Evolutionary conservation across 2,888 invertebrate genomes (phyloP).

Genomic region (Schizotus pectinicornis): DNA sequence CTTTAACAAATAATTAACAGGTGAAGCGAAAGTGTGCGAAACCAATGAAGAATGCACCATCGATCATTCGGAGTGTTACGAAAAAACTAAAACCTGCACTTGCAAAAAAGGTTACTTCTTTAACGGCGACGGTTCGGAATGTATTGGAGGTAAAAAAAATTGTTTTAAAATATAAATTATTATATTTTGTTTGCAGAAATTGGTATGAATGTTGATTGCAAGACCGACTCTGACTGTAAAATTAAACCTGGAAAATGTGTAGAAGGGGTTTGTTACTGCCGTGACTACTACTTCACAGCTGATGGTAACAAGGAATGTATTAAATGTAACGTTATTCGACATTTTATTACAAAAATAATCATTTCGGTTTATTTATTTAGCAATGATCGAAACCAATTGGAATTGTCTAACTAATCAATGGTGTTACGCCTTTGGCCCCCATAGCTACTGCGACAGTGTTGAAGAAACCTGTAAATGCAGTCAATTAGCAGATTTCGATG

Average conservation of each 20-base stretch:
- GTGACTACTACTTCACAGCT: conserved; percentile 41
- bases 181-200: conserved; percentile 33
- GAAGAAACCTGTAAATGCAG: conserved; percentile 36
- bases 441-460: conserved; percentile 37
- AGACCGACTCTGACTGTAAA: conserved; percentile 32
- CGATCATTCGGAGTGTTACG: conserved; percentile 32
- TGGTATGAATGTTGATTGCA: conserved; percentile 32
- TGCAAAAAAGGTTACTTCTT: conserved; percentile 40
- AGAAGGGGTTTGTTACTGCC: conserved; percentile 40
- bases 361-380: conserved; percentile 27
- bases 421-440: conserved; percentile 43
- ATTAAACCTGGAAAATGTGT: conserved; percentile 38
- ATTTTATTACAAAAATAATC: neutral
- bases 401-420: conserved; percentile 42
- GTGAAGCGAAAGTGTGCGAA: conserved; percentile 17
- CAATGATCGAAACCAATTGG: conserved; percentile 37
- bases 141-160: conserved; percentile 4
- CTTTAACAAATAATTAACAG: neutral
- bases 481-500: conserved; percentile 32
- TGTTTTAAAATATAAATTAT: neutral
- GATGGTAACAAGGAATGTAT: conserved; percentile 41
- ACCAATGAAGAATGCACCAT: conserved; percentile 30
- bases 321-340: conserved; percentile 39
- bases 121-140: conserved; percentile 13
- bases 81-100: conserved; percentile 28